Conservation (phyloP, 2,888 invertebrate species). For the Escarpia spicata region DNA sequence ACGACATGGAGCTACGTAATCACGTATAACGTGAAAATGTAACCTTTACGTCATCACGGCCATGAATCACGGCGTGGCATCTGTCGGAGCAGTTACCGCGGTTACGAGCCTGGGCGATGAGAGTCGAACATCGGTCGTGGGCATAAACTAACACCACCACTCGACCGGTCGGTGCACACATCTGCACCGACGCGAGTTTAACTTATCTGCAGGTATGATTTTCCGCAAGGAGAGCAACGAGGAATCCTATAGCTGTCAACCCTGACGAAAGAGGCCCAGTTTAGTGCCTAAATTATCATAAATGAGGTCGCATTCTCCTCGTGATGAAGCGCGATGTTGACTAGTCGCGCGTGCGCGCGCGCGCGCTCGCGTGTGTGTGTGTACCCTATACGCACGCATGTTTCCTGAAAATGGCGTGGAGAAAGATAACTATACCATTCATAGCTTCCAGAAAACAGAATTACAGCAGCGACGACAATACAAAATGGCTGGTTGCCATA, state of each 20-base stretch:
- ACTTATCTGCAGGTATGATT: not conserved
- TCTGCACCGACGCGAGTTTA: not conserved
- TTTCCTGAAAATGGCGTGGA: no score
- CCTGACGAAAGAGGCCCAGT: not conserved
- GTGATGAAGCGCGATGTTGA: not conserved
- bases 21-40: not conserved
- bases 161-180: not conserved
- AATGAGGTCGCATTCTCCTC: not conserved
- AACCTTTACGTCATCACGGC: slow-evolving; percentile 12
- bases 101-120: not conserved
- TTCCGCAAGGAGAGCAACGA: not conserved
- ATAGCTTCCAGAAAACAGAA: no score
- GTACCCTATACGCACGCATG: no score
- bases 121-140: not conserved
- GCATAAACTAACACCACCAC: not conserved
- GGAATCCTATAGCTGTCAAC: not conserved
- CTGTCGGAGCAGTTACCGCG: not conserved
- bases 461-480: no score
- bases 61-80: not conserved
- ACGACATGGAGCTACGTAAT: not conserved
- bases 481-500: no score
- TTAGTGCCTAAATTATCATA: not conserved
- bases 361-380: no score
- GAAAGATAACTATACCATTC: no score
- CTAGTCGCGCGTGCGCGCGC: no score